Percentiles rank a stretch among this genome's conserved stretches.
Conservation (phyloP, 1,140 invertebrate species). For the Penaeus chinensis region DNA sequence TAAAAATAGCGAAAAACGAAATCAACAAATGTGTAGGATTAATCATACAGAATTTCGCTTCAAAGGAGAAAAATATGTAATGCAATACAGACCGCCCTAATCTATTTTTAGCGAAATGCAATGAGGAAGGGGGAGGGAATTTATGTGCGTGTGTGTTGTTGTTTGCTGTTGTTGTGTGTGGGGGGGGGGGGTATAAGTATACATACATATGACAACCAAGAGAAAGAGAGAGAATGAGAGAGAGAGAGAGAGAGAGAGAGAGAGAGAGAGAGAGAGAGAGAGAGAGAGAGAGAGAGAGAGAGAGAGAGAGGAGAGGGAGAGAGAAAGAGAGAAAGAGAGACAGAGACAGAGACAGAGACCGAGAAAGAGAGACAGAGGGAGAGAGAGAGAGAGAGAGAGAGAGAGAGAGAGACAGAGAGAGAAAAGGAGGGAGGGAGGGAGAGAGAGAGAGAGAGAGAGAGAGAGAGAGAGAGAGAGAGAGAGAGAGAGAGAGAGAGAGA, state of each 20-base stretch:
- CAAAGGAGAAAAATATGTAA: no score
- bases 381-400: no score
- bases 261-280: background rate
- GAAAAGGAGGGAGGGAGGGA: background rate
- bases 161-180: constrained; percentile 2
- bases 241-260: background rate
- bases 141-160: background rate
- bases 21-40: no score
- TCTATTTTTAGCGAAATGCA: background rate
- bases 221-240: background rate
- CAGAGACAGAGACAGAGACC: no score
- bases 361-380: no score
- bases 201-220: background rate
- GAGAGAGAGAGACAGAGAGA: no score
- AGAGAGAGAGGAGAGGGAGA: background rate
- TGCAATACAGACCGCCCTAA: no score
- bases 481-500: no score
- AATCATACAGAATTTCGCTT: no score
- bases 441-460: background rate
- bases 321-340: background rate
- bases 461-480: no score
- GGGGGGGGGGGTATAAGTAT: background rate
- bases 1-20: no score
- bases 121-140: background rate
- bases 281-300: background rate